Conservation (phyloP, 2,113 vertebrate species). For the Ctenodactylus gundi region DNA sequence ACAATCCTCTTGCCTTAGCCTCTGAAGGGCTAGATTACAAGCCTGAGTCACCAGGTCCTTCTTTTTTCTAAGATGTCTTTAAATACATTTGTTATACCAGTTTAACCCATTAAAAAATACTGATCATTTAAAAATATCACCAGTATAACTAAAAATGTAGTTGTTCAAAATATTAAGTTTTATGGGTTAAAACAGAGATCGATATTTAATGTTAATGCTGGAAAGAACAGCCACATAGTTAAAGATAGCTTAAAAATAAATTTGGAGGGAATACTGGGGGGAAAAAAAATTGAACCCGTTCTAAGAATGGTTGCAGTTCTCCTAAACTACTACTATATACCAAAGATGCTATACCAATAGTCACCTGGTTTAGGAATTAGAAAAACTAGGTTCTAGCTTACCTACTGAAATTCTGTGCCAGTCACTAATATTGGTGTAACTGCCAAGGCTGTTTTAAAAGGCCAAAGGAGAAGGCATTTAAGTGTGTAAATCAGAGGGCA, state of each 20-base stretch:
- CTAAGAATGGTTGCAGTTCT: neutral
- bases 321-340: neutral
- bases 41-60: no score
- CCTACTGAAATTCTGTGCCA: neutral
- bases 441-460: neutral
- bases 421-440: neutral
- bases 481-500: neutral
- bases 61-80: neutral
- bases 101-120: neutral
- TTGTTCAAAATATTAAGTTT: neutral
- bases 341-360: neutral
- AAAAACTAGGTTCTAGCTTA: neutral
- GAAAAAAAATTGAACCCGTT: neutral
- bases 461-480: neutral
- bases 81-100: neutral
- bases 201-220: conserved; percentile 27
- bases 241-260: neutral
- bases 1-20: no score
- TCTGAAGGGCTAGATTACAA: no score
- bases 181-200: neutral
- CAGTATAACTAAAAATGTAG: neutral
- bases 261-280: neutral
- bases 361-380: neutral
- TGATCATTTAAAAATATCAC: conserved; percentile 23
- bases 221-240: neutral